Evolutionary conservation across 2,888 invertebrate genomes (phyloP).

Genomic region (Trichopria drosophilae): DNA sequence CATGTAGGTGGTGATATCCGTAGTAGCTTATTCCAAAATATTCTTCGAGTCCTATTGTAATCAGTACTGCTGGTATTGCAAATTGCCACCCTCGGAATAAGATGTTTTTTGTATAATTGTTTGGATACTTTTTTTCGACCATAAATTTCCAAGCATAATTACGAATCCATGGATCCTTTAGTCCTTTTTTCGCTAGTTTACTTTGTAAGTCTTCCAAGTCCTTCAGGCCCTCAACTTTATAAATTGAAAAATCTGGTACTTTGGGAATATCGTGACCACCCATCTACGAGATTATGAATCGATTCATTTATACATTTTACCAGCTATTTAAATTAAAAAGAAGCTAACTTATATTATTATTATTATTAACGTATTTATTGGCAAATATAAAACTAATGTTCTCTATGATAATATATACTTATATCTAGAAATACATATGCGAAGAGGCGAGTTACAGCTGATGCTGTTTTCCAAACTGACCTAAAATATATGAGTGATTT

Average conservation of each 20-base stretch:
- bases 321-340: too few species aligned
- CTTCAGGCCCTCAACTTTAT: constrained; percentile 72
- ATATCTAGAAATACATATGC: too few species aligned
- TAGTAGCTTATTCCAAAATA: constrained; percentile 59
- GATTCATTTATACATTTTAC: too few species aligned
- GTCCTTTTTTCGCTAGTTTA: constrained; percentile 70
- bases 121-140: too few species aligned
- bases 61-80: constrained; percentile 63
- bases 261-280: constrained; percentile 63
- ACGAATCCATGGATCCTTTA: constrained; percentile 86
- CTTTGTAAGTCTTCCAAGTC: constrained; percentile 67
- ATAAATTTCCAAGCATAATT: constrained; percentile 85
- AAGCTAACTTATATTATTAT: too few species aligned
- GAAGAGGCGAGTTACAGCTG: too few species aligned
- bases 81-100: constrained; percentile 69
- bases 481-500: too few species aligned
- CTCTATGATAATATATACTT: too few species aligned
- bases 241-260: constrained; percentile 73
- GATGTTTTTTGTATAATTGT: constrained; percentile 28
- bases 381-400: too few species aligned
- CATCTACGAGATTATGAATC: too few species aligned
- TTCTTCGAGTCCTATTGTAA: constrained; percentile 62
- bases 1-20: constrained; percentile 52
- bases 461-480: too few species aligned
- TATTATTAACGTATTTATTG: too few species aligned